Evolutionary conservation across 92 coral and sea anemone species (phyloP).

Genomic region (Palythoa heliodiscus): DNA sequence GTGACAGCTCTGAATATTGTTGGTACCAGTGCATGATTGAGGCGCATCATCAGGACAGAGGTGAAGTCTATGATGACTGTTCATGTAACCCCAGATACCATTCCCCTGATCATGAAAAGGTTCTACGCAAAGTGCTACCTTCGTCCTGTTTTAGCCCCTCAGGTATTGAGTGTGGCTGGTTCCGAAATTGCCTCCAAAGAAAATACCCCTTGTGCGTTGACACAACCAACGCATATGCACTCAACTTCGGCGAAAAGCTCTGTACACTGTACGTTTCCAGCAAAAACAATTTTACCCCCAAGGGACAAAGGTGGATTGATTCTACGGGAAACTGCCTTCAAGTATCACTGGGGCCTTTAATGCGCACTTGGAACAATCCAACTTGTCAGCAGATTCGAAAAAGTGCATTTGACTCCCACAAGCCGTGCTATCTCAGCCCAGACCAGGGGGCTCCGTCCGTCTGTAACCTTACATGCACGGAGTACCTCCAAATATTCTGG

Average conservation of each 20-base stretch:
- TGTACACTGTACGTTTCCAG: constrained; percentile 45
- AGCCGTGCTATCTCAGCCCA: constrained; percentile 60
- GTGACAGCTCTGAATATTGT: constrained; percentile 50
- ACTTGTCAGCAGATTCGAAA: constrained; percentile 59
- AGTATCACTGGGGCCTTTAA: constrained; percentile 59
- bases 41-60: constrained; percentile 47
- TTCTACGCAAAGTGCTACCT: constrained; percentile 40
- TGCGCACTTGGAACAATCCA: constrained; percentile 33
- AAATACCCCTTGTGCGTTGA: constrained; percentile 50
- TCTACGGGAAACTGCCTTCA: constrained; percentile 72
- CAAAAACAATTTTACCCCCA: constrained; percentile 31
- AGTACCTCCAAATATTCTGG: constrained; percentile 61
- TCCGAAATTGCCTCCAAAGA: constrained; percentile 62
- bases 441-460: constrained; percentile 55
- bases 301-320: constrained; percentile 54
- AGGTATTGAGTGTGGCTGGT: constrained; percentile 68
- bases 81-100: constrained; percentile 44
- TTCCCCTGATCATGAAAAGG: neutral
- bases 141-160: constrained; percentile 50
- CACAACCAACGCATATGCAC: constrained; percentile 51
- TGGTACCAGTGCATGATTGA: constrained; percentile 83
- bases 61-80: constrained; percentile 58
- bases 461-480: constrained; percentile 59
- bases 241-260: constrained; percentile 60
- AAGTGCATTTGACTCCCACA: constrained; percentile 54